Evolutionary conservation across 2,797 vertebrate genomes (phyloP), one percentile per base, ranked within the genome.

Genomic region (Myripristis murdjan): DNA sequence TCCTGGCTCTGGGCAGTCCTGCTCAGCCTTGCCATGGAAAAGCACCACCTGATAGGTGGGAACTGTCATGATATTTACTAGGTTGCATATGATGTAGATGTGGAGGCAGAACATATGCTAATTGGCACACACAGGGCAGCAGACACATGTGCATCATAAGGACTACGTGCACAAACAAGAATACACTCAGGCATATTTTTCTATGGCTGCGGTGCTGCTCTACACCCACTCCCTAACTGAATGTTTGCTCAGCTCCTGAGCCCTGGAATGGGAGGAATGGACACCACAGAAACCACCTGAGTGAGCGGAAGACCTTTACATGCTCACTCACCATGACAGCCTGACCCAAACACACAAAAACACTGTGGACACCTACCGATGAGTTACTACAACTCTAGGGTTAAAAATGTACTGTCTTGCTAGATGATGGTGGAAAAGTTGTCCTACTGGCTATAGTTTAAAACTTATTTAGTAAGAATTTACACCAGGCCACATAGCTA

Each of bases 311-410:
- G 84, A 82, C 78, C 86, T 83, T 86, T 74, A 91, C 77, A 73
- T 59, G 82, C 75, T 84, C 84, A 39, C 39, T 91, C 85, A 88
- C 92, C 90, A 87, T 88, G 87, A 92, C 91, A 92, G 88, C 88
- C 80, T 33, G 81, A 82, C 75, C 83, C 76, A 93, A 93, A 92
- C 90, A 92, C 77, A 82, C 69, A 81, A 72, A 90, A 90, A 91
- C 86, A 49, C 54, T 15, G 10, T 20, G 70, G 41, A 73, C 79
- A 83, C 73, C 68, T 70, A 59, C 28, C 47, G 26, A 60, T 5
- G 39, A 60, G 43, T 22, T 23, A 26, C 52, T n/a, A 52, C 33
- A 54, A n/a, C 64, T 48, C 39, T 0, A 22, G 62, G 3, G 41
- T 28, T 37, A 11, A 51, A 57, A 53, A 3, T 14, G 1, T 49